Percentiles rank a stretch among this genome's conserved stretches.
phyloP scores from a whole-genome alignment of 1,140 invertebrate genomes.

The Eulimnadia texana region DNA sequence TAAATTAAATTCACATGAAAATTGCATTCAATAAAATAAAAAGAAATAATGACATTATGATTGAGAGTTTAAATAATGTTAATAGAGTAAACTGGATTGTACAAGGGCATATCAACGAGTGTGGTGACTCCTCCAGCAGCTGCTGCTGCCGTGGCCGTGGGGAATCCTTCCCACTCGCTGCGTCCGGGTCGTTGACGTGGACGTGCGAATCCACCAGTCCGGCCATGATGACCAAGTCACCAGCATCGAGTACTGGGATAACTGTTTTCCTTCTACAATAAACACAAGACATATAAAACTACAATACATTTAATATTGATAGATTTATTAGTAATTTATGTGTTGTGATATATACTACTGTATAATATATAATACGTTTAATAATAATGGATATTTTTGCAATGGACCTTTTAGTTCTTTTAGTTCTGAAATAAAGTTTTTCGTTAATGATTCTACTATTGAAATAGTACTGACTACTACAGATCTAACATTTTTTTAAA shows the following conservation, averaged over 20 bases:
- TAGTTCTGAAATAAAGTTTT: neutral
- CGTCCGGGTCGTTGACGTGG: conserved; percentile 67
- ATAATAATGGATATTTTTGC: neutral
- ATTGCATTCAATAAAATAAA: too few relatives aligned
- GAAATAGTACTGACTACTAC: neutral
- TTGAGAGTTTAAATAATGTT: too few relatives aligned
- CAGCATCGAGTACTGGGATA: conserved; percentile 39
- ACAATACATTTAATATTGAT: neutral
- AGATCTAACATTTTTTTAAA: neutral
- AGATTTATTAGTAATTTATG: neutral
- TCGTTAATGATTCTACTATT: neutral
- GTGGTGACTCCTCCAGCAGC: conserved; percentile 56
- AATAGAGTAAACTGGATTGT: conserved; percentile 13
- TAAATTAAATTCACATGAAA: too few relatives aligned
- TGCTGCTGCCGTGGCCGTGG: conserved; percentile 49
- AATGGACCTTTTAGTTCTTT: neutral
- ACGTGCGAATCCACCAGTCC: conserved; percentile 79
- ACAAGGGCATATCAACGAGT: conserved; percentile 58
- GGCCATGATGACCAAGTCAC: conserved; percentile 47
- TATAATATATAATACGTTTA: neutral
- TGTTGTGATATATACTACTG: neutral
- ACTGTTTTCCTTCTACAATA: neutral
- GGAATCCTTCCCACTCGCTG: conserved; percentile 42
- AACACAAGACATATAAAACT: neutral
- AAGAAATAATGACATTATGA: too few relatives aligned